Conservation (phyloP, 2,888 invertebrate species). For the Ophioninae sp. region DNA sequence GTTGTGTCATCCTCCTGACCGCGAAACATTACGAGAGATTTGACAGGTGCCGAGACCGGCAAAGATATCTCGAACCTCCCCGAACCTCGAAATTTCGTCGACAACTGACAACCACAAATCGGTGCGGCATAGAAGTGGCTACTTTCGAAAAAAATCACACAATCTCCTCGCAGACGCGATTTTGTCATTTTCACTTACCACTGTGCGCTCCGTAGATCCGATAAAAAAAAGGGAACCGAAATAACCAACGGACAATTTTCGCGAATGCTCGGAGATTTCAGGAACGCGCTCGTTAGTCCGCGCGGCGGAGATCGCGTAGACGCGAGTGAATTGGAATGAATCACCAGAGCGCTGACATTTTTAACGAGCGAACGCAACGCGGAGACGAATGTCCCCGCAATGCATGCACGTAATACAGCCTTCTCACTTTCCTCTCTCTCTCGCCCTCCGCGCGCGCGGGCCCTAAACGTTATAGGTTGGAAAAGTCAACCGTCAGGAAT, state of each 20-base stretch:
- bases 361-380: slow-evolving; percentile 61
- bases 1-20: too few species aligned
- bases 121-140: neutral
- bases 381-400: slow-evolving; percentile 60
- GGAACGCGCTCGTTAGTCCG: slow-evolving; percentile 40
- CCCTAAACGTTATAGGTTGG: slow-evolving; percentile 28
- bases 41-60: slow-evolving; percentile 1
- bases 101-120: slow-evolving; percentile 4
- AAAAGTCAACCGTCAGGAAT: slow-evolving; percentile 8
- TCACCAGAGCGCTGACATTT: slow-evolving; percentile 75
- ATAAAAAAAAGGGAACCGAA: slow-evolving; percentile 45
- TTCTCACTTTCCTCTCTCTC: neutral
- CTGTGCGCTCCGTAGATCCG: slow-evolving; percentile 58
- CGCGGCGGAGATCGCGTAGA: slow-evolving; percentile 30
- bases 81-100: slow-evolving; percentile 7
- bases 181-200: slow-evolving; percentile 34
- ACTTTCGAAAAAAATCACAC: slow-evolving; percentile 14
- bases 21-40: neutral
- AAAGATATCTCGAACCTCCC: slow-evolving; percentile 13
- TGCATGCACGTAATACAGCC: slow-evolving; percentile 34
- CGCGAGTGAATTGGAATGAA: slow-evolving; percentile 64
- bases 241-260: slow-evolving; percentile 60
- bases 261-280: slow-evolving; percentile 26
- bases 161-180: slow-evolving; percentile 27
- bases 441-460: slow-evolving; percentile 11